These are phyloP conservation scores for Leptodactylus fuscus DNA, from an alignment of 2,113 vertebrate species.

Conservation along the genomic window DNA sequence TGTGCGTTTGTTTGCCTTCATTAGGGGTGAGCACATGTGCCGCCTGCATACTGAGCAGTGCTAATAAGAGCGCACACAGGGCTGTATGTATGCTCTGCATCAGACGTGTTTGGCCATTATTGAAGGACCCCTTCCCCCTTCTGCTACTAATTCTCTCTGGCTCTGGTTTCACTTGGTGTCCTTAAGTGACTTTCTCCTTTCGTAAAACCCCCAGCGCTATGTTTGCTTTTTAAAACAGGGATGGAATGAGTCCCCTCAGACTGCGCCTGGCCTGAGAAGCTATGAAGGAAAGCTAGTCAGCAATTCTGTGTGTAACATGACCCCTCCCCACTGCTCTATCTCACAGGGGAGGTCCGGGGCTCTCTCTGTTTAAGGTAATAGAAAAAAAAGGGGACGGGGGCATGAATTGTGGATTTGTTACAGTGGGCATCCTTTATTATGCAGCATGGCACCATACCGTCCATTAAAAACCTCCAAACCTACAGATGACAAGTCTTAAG, in stretches of 20 bases:
- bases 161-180: slow-evolving; percentile 70
- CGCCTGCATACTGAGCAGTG: slow-evolving; percentile 3
- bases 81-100: slow-evolving; percentile 24
- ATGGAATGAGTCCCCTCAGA: slow-evolving; percentile 79
- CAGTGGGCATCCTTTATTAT: background rate
- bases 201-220: slow-evolving; percentile 78
- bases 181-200: slow-evolving; percentile 76
- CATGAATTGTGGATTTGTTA: background rate
- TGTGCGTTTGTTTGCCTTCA: background rate
- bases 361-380: slow-evolving; percentile 65
- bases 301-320: slow-evolving; percentile 70
- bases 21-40: slow-evolving; percentile 34
- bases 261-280: slow-evolving; percentile 77
- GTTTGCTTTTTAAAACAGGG: slow-evolving; percentile 77
- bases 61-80: slow-evolving; percentile 23
- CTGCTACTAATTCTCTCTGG: slow-evolving; percentile 40
- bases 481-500: background rate
- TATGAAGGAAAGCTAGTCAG: slow-evolving; percentile 74
- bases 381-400: slow-evolving; percentile 49
- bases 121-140: slow-evolving; percentile 21
- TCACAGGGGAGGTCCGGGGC: slow-evolving; percentile 45
- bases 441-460: background rate
- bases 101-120: slow-evolving; percentile 37
- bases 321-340: slow-evolving; percentile 58
- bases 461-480: background rate